A percentile compares a stretch with the other conserved stretches of the same genome.
Conservation (phyloP, 2,113 vertebrate species). For the Tetraodon nigroviridis region DNA sequence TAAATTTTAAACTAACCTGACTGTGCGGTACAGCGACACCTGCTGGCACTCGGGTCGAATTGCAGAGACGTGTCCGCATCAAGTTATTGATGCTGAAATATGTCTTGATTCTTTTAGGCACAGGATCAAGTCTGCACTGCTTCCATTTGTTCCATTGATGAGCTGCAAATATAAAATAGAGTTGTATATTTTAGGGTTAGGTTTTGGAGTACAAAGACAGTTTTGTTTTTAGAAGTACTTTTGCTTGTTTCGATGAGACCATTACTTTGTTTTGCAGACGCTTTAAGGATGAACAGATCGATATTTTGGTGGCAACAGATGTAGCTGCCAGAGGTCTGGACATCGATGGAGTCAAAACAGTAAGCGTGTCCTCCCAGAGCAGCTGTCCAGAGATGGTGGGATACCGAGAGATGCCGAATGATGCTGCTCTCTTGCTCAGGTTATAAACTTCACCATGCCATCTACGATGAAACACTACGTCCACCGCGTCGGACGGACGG, state of each 20-base stretch:
- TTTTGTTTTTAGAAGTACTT: background rate
- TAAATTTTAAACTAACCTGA: no score
- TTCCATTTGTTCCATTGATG: no score
- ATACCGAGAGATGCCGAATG: background rate
- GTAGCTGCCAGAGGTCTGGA: constrained; percentile 94
- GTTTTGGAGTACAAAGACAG: background rate
- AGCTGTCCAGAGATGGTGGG: background rate
- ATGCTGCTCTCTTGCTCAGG: constrained; percentile 64
- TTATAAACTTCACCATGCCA: constrained; percentile 99
- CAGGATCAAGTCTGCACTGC: no score
- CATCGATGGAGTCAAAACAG: constrained; percentile 96
- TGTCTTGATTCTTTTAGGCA: no score
- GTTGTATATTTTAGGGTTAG: no score
- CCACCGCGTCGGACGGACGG: constrained; percentile 92
- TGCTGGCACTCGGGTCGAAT: no score
- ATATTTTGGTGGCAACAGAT: constrained; percentile 94
- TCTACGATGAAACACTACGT: constrained; percentile 94
- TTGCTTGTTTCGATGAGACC: background rate
- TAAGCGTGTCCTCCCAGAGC: constrained; percentile 42
- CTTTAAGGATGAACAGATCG: constrained; percentile 98
- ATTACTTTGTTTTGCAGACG: constrained; percentile 68
- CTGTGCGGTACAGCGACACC: no score
- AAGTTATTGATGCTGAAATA: background rate
- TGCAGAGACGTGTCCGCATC: no score
- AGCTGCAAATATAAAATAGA: no score